These are phyloP conservation scores for Pogonomyrmex californicus DNA, from an alignment of 1,140 invertebrate species.

Conservation along the genomic window DNA sequence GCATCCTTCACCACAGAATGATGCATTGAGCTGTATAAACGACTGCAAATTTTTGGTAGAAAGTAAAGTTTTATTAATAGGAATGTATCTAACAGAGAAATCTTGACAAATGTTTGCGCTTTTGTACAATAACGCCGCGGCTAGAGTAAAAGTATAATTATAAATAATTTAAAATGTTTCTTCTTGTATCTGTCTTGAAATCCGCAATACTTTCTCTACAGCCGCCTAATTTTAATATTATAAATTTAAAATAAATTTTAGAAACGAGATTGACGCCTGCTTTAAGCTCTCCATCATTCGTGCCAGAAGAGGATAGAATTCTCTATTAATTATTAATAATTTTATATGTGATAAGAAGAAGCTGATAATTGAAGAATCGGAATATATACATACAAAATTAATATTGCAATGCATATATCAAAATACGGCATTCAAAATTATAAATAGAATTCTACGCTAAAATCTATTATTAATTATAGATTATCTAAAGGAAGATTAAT, in stretches of 20 bases:
- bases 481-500: background rate
- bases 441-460: background rate
- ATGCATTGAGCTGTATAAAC: background rate
- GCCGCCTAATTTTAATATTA: background rate
- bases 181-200: constrained; percentile 3
- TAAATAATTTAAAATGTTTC: constrained; percentile 28
- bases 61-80: background rate
- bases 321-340: background rate
- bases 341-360: background rate
- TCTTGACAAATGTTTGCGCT: constrained; percentile 7
- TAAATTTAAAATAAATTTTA: constrained; percentile 14
- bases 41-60: constrained; percentile 26
- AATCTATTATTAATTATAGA: background rate
- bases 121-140: constrained; percentile 10
- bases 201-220: constrained; percentile 20
- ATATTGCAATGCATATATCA: background rate
- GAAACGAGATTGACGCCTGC: background rate
- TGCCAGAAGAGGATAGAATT: background rate
- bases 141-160: constrained; percentile 29
- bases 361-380: background rate
- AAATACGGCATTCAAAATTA: background rate
- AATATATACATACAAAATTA: background rate
- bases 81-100: constrained; percentile 2
- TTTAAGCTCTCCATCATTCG: background rate
- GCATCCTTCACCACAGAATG: background rate